phyloP scores from a whole-genome alignment of 1,140 invertebrate species.

The Galleria mellonella region DNA sequence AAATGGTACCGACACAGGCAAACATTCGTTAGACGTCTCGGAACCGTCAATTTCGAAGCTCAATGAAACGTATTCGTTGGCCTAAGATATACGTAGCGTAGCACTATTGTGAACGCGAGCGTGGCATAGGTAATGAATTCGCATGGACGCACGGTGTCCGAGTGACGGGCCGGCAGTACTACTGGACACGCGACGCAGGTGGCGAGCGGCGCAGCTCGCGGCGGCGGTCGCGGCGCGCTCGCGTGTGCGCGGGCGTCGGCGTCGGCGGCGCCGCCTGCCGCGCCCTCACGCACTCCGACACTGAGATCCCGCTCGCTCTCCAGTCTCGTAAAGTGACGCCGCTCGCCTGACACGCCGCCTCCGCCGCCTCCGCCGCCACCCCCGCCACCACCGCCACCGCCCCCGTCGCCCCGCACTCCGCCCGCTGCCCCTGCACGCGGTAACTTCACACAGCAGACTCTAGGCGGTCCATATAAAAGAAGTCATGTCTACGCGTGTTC shows the following conservation, averaged over 20 bases:
- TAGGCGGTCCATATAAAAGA: background rate
- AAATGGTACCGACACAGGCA: too few relatives aligned
- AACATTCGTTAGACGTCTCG: too few relatives aligned
- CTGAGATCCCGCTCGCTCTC: conserved; percentile 73
- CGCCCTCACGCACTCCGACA: conserved; percentile 60
- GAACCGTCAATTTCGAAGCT: too few relatives aligned
- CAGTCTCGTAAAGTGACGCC: conserved; percentile 67
- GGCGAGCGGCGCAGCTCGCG: conserved; percentile 59
- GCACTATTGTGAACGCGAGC: too few relatives aligned
- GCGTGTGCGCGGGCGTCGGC: conserved; percentile 35
- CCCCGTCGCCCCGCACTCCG: conserved; percentile 12
- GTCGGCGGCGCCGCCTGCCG: conserved; percentile 59
- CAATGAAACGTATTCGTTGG: too few relatives aligned
- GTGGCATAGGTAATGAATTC: too few relatives aligned
- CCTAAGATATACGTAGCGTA: too few relatives aligned
- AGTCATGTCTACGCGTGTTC: background rate
- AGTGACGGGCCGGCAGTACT: too few relatives aligned
- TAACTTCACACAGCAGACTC: background rate
- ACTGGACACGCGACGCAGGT: conserved; percentile 19
- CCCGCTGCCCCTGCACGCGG: conserved; percentile 14
- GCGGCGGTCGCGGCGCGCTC: conserved; percentile 57
- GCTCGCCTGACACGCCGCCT: conserved; percentile 43
- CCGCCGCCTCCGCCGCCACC: conserved; percentile 16
- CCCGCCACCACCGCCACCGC: conserved; percentile 13
- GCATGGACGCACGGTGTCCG: too few relatives aligned